These are phyloP conservation scores for Rhodeus uyekii DNA, from an alignment of 2,797 vertebrate genomes.

Conservation along the genomic window DNA sequence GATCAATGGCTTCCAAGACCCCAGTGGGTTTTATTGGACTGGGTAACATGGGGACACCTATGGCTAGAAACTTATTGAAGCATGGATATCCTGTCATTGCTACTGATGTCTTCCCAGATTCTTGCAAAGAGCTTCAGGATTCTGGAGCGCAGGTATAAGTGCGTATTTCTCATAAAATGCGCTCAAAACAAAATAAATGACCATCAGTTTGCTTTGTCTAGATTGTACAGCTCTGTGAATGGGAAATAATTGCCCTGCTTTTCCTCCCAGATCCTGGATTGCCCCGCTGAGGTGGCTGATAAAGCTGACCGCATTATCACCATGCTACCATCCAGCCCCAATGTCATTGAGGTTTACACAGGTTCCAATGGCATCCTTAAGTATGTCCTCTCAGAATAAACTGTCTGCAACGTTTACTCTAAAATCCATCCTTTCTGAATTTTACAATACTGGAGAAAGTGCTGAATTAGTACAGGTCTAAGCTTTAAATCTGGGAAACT, in stretches of 20 bases:
- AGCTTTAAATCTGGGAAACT: neutral
- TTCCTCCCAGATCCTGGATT: slow-evolving; percentile 88
- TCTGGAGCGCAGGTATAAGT: slow-evolving; percentile 88
- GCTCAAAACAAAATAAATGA: neutral
- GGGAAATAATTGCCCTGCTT: neutral
- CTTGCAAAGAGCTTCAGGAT: slow-evolving; percentile 92
- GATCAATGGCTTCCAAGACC: slow-evolving; percentile 96
- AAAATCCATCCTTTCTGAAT: neutral
- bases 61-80: slow-evolving; percentile 96
- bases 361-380: slow-evolving; percentile 91
- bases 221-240: neutral
- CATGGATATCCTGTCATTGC: slow-evolving; percentile 93
- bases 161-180: neutral
- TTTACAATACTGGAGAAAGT: neutral
- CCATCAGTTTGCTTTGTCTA: neutral
- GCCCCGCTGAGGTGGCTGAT: slow-evolving; percentile 92
- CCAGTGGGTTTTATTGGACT: slow-evolving; percentile 94
- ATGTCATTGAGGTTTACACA: slow-evolving; percentile 89
- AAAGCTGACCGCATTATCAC: slow-evolving; percentile 96
- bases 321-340: slow-evolving; percentile 94
- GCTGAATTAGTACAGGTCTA: neutral
- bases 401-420: slow-evolving; percentile 49
- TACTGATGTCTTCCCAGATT: slow-evolving; percentile 93
- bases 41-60: slow-evolving; percentile 98
- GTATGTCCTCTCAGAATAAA: slow-evolving; percentile 72